These are phyloP conservation scores for Drosophila lacicola DNA, from an alignment of 2,888 invertebrate genomes.

Conservation along the genomic window DNA sequence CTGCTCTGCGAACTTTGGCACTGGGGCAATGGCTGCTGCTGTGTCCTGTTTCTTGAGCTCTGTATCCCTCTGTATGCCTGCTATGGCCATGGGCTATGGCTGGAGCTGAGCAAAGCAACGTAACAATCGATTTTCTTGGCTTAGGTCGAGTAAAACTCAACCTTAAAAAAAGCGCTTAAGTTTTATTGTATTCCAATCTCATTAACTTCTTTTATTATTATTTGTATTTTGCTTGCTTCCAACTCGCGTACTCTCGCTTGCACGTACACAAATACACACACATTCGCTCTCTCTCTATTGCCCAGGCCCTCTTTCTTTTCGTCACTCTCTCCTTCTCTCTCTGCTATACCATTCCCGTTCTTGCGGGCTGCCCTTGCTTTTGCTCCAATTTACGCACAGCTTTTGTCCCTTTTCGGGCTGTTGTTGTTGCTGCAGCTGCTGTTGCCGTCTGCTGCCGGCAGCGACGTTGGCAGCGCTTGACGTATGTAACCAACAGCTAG, in stretches of 20 bases:
- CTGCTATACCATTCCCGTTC: slow-evolving; percentile 1
- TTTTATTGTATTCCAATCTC: slow-evolving; percentile 78
- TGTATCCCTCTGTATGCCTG: slow-evolving; percentile 11
- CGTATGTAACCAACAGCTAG: slow-evolving; percentile 39
- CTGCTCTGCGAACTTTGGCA: slow-evolving; percentile 14
- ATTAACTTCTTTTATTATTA: slow-evolving; percentile 79
- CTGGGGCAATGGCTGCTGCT: slow-evolving; percentile 24
- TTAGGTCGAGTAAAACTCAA: slow-evolving; percentile 66
- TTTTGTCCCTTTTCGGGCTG: slow-evolving; percentile 29
- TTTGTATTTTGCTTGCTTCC: slow-evolving; percentile 62
- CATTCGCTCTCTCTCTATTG: neutral
- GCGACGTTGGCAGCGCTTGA: slow-evolving; percentile 36
- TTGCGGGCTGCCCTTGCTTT: slow-evolving; percentile 18
- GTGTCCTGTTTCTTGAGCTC: slow-evolving; percentile 5
- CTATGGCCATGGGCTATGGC: slow-evolving; percentile 4
- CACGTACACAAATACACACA: neutral
- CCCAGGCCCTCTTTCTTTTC: neutral
- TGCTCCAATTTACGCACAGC: slow-evolving; percentile 48
- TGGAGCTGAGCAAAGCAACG: neutral
- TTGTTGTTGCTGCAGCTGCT: slow-evolving; percentile 24
- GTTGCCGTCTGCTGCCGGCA: slow-evolving; percentile 27
- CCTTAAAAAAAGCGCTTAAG: slow-evolving; percentile 76
- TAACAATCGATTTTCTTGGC: slow-evolving; percentile 70
- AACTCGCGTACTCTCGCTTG: neutral
- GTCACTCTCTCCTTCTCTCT: neutral